Evolutionary conservation across 2,797 vertebrate genomes (phyloP).

Genomic region (Halcyon smyrnensis): DNA sequence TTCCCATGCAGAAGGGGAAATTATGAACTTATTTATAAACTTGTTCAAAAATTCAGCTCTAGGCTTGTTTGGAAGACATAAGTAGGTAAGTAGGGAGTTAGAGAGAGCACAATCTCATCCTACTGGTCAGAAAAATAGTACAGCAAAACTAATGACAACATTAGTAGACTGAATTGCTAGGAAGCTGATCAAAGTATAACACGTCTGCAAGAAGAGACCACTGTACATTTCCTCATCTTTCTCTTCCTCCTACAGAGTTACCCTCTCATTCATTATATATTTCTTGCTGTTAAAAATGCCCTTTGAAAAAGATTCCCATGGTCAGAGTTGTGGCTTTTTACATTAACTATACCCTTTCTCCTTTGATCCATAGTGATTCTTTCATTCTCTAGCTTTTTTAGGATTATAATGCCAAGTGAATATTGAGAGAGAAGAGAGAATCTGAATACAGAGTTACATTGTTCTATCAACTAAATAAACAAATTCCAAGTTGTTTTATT

Average conservation of each 20-base stretch:
- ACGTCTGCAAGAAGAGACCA: not conserved
- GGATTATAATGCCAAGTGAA: constrained; percentile 36
- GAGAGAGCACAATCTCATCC: not conserved
- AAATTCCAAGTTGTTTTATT: not conserved
- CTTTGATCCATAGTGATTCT: not conserved
- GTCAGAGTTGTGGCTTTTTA: not conserved
- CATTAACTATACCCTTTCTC: not conserved
- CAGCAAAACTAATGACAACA: not conserved
- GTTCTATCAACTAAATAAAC: constrained; percentile 54
- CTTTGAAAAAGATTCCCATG: constrained; percentile 22
- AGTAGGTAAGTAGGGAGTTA: not conserved
- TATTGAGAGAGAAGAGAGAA: constrained; percentile 32
- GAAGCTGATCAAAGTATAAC: not conserved
- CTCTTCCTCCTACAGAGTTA: not conserved
- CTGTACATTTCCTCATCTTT: not conserved
- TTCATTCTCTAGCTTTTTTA: constrained; percentile 32
- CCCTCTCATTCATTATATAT: not conserved
- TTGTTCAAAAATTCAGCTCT: not conserved
- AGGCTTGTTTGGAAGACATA: not conserved
- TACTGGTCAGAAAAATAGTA: not conserved
- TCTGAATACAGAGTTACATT: constrained; percentile 51
- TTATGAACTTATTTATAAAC: not conserved
- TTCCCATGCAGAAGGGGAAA: not conserved
- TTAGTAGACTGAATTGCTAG: not conserved
- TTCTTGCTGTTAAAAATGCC: constrained; percentile 20